phyloP scores from a whole-genome alignment of 2,797 vertebrate genomes.

The Bryconaethiops microstoma region DNA sequence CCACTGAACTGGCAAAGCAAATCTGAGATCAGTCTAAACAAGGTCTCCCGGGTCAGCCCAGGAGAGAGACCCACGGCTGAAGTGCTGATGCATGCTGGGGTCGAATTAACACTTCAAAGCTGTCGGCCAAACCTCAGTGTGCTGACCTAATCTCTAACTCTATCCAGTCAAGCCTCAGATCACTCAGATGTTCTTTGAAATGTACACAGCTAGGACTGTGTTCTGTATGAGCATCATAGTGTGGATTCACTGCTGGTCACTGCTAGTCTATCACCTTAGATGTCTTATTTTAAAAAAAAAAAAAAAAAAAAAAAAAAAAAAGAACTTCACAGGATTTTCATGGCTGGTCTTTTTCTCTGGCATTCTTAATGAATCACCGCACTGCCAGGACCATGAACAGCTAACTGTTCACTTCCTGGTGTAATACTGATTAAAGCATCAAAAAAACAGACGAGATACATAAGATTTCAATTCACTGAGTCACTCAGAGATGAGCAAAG shows the following conservation, averaged over 20 bases:
- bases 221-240: not conserved
- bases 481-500: constrained; percentile 9
- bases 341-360: constrained; percentile 2
- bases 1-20: not conserved
- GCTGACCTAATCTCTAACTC: not conserved
- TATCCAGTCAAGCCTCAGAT: not conserved
- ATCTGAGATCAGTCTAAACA: not conserved
- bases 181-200: not conserved
- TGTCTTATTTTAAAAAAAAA: constrained; percentile 3
- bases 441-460: constrained; percentile 44
- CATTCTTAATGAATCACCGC: constrained; percentile 48
- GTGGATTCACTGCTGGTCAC: not conserved
- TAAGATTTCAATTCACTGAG: constrained; percentile 8
- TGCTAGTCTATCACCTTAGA: not conserved
- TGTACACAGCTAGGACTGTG: not conserved
- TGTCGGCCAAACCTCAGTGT: not conserved
- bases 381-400: constrained; percentile 55
- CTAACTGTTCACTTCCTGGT: constrained; percentile 61
- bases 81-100: constrained; percentile 2
- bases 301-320: not conserved
- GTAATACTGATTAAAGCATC: constrained; percentile 33
- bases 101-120: constrained; percentile 10
- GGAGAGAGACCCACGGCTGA: not conserved
- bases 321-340: not conserved
- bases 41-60: not conserved